A percentile compares a stretch with the other conserved stretches of the same genome.
Conservation (phyloP, 1,140 invertebrate species). For the Tetranychus cinnabarinus region DNA sequence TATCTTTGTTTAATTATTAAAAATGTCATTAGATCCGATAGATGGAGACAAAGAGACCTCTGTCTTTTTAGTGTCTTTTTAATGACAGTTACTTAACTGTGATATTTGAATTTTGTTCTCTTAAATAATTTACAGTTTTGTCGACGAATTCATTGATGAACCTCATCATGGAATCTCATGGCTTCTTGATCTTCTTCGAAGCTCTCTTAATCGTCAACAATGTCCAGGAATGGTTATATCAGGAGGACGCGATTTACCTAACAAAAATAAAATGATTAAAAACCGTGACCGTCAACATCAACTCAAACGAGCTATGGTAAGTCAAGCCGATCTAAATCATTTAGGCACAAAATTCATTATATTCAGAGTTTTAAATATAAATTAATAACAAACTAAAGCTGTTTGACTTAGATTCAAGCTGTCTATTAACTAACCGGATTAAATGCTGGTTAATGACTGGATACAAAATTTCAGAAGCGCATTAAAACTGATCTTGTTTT, state of each 20-base stretch:
- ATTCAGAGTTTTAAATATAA: not conserved
- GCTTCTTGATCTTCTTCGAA: constrained; percentile 18
- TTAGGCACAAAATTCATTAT: too few relatives aligned
- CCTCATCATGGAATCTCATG: constrained; percentile 9
- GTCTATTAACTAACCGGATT: not conserved
- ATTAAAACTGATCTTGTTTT: too few relatives aligned
- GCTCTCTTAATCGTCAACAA: constrained; percentile 25
- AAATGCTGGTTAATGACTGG: not conserved
- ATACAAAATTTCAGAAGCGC: not conserved
- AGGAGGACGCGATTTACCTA: not conserved
- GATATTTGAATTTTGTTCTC: not conserved
- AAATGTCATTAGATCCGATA: not conserved
- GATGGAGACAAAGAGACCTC: not conserved
- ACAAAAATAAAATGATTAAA: not conserved
- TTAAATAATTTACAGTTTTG: constrained; percentile 4
- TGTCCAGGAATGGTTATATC: constrained; percentile 3
- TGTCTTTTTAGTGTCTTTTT: not conserved
- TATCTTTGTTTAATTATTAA: not conserved
- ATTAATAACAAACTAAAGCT: not conserved
- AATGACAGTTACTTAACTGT: too few relatives aligned
- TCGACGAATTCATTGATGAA: constrained; percentile 12
- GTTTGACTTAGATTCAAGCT: not conserved
- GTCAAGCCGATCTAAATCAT: not conserved
- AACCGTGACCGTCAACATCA: constrained; percentile 3
- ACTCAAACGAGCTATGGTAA: constrained; percentile 8